Evolutionary conservation across 2,113 vertebrate genomes (phyloP), one percentile per base, ranked within the genome.

Genomic region (Serilophus lunatus): DNA sequence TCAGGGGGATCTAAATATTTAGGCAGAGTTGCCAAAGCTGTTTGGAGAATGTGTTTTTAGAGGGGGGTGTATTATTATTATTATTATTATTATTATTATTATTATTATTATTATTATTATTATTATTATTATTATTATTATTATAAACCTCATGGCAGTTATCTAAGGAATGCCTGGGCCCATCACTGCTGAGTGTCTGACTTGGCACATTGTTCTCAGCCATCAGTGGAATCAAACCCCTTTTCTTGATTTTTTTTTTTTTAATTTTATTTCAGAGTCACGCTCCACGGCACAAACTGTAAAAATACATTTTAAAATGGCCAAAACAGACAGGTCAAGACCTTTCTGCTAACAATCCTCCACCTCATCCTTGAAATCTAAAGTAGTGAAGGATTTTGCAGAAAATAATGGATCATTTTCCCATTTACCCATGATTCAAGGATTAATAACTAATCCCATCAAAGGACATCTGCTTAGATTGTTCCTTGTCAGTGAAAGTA

Each of bases 381-480:
- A 89, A 91, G 87, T 2, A 87, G 84, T 68, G 90, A 79, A 91
- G 96, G 96, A 95, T 96, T 96, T 76, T 66, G 65, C 36, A 1
- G 92, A 87, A 96, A 96, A 97, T 94, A 96, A 97, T 96, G 95
- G 97, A 97, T 97, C 97, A 91, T 97, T 97, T 97, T 97, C 97
- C 95, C 90, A 92, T 96, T 95, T 94, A 90, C 93, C 83, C 88
- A 51, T 23, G 93, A 92, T 86, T 88, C 77, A 80, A 93, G 96
- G 96, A 96, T 97, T 97, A 97, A 97, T 97, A 97, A 97, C 93
- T 97, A 97, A 97, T 97, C 97, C 96, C 96, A 97, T 97, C 97
- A 97, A 97, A 97, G 96, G 95, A 96, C 97, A 97, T 96, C 97
- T 97, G 96, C 96, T 96, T 93, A 93, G 91, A 96, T 97, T 97